Evolutionary conservation across 2,888 invertebrate species (phyloP).

Genomic region (Dorcus parallelipipedus): DNA sequence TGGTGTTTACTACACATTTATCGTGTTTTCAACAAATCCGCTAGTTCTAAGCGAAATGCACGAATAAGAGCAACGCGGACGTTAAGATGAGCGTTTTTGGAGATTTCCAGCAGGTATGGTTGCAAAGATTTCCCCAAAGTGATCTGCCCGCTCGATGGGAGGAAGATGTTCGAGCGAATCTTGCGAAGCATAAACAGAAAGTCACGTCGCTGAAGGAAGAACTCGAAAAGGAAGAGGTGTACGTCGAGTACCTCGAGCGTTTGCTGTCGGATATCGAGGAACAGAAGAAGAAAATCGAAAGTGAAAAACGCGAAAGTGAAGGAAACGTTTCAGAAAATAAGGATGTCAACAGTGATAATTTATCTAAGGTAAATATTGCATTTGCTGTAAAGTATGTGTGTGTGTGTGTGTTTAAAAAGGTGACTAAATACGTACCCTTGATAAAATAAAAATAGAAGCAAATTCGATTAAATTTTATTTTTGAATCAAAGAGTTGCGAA

Average conservation of each 20-base stretch:
- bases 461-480: too few relatives aligned
- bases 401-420: too few relatives aligned
- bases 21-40: constrained; percentile 1
- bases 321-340: constrained; percentile 20
- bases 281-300: constrained; percentile 62
- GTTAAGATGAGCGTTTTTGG: constrained; percentile 78
- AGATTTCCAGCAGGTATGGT: constrained; percentile 90
- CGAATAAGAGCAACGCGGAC: constrained; percentile 1
- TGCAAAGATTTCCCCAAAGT: constrained; percentile 86
- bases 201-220: constrained; percentile 78
- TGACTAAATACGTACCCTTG: too few relatives aligned
- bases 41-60: constrained; percentile 10
- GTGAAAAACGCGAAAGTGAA: constrained; percentile 32
- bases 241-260: constrained; percentile 84
- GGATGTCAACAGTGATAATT: constrained; percentile 28
- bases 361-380: constrained; percentile 25
- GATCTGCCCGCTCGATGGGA: constrained; percentile 90
- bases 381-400: too few relatives aligned
- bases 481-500: too few relatives aligned
- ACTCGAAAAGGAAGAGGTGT: constrained; percentile 85
- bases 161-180: constrained; percentile 86
- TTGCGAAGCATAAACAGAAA: constrained; percentile 85
- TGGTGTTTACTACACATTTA: constrained; percentile 10
- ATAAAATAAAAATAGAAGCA: too few relatives aligned
- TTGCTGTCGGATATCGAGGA: constrained; percentile 82